phyloP scores from a whole-genome alignment of 2,888 invertebrate species.

The Aplocera efformata region DNA sequence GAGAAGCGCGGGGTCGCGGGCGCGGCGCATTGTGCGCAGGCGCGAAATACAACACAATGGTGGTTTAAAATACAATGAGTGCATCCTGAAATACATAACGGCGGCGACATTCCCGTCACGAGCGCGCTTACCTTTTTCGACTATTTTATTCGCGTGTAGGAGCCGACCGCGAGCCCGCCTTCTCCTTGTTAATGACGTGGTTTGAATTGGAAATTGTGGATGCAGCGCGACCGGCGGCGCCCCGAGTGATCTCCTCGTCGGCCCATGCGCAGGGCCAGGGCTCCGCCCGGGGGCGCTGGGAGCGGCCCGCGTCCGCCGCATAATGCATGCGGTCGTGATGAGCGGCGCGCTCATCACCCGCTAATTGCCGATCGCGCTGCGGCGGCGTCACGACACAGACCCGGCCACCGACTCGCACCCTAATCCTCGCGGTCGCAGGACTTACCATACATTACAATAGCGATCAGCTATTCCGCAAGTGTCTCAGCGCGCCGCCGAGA shows the following conservation, averaged over 20 bases:
- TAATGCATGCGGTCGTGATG: constrained; percentile 65
- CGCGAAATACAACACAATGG: constrained; percentile 76
- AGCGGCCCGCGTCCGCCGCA: constrained; percentile 36
- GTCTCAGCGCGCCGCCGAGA: constrained; percentile 56
- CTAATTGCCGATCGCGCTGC: constrained; percentile 61
- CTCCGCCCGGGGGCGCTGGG: too few species aligned
- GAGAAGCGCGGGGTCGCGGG: constrained; percentile 34
- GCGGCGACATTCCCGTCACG: constrained; percentile 75
- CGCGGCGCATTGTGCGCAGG: constrained; percentile 50
- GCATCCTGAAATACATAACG: constrained; percentile 67
- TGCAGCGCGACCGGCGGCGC: constrained; percentile 28
- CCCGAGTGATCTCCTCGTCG: constrained; percentile 8
- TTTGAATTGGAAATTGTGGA: constrained; percentile 57
- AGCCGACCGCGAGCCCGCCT: constrained; percentile 55
- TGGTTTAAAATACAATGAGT: constrained; percentile 77
- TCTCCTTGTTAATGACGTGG: constrained; percentile 73
- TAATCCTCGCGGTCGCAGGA: constrained; percentile 68
- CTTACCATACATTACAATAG: constrained; percentile 75
- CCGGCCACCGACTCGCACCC: constrained; percentile 55
- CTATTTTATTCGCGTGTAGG: constrained; percentile 58
- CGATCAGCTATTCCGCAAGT: constrained; percentile 56
- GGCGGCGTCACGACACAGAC: constrained; percentile 49
- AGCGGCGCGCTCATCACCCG: constrained; percentile 49
- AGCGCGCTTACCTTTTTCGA: constrained; percentile 71
- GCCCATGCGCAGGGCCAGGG: too few species aligned